phyloP scores from a whole-genome alignment of 2,797 vertebrate species.

The Enteromius viviparus region DNA sequence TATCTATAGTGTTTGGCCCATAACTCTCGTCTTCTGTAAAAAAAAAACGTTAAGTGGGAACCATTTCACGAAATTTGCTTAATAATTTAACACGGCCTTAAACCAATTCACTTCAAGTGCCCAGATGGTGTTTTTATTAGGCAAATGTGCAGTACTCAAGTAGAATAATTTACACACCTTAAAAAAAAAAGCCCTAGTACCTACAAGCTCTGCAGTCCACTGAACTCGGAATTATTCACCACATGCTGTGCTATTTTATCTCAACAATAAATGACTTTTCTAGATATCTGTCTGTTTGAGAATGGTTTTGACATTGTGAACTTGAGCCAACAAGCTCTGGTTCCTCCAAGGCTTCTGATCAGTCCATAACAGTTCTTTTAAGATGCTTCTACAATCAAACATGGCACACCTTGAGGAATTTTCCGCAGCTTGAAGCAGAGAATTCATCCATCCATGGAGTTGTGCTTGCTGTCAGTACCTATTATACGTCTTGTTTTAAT shows the following conservation, averaged over 20 bases:
- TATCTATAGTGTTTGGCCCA: slow-evolving; percentile 52
- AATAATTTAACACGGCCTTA: slow-evolving; percentile 74
- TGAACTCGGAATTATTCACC: slow-evolving; percentile 56
- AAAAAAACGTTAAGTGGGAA: slow-evolving; percentile 60
- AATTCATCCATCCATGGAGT: not conserved
- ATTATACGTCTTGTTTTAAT: slow-evolving; percentile 16
- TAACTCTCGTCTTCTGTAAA: slow-evolving; percentile 52
- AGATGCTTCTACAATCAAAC: slow-evolving; percentile 11
- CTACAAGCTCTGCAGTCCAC: slow-evolving; percentile 61
- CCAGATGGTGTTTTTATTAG: slow-evolving; percentile 78
- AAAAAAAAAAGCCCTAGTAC: slow-evolving; percentile 59
- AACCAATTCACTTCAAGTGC: slow-evolving; percentile 73
- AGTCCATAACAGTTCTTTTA: slow-evolving; percentile 12
- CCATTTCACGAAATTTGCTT: slow-evolving; percentile 70
- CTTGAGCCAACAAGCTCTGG: slow-evolving; percentile 4
- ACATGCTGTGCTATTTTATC: slow-evolving; percentile 33
- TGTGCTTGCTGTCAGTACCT: slow-evolving; percentile 1
- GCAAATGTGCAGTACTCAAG: slow-evolving; percentile 70
- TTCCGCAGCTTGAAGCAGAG: not conserved
- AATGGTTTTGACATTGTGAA: slow-evolving; percentile 10
- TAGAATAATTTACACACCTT: slow-evolving; percentile 70
- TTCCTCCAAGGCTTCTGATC: slow-evolving; percentile 10
- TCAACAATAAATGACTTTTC: slow-evolving; percentile 63
- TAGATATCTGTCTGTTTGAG: slow-evolving; percentile 6
- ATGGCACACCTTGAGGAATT: not conserved